These are phyloP conservation scores for Lithobates pipiens DNA, from an alignment of 2,797 vertebrate genomes.

Conservation along the genomic window DNA sequence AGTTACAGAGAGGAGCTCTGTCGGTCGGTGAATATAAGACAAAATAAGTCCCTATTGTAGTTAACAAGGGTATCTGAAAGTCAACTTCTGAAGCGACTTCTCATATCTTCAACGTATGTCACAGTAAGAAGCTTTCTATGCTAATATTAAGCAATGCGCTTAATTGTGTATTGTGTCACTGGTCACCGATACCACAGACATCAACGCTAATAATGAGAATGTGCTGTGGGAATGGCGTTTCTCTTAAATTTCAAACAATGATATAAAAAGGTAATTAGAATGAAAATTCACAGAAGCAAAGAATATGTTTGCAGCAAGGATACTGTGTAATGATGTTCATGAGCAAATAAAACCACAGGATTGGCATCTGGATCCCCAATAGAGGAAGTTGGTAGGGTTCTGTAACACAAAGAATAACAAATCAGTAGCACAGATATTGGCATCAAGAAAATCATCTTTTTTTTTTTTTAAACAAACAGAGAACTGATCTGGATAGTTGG, in stretches of 20 bases:
- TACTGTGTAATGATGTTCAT: slow-evolving; percentile 97
- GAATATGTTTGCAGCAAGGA: slow-evolving; percentile 77
- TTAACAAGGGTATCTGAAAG: too few species aligned
- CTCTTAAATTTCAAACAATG: background rate
- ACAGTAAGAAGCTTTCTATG: too few species aligned
- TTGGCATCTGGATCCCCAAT: slow-evolving; percentile 79
- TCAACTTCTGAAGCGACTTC: too few species aligned
- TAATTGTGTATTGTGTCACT: too few species aligned
- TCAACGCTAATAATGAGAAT: background rate
- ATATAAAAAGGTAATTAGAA: background rate
- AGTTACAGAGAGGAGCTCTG: too few species aligned
- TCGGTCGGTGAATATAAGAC: too few species aligned
- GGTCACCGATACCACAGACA: too few species aligned
- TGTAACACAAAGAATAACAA: slow-evolving; percentile 67
- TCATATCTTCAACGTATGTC: too few species aligned
- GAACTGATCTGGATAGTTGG: too few species aligned
- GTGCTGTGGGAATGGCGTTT: background rate
- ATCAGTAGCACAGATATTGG: background rate
- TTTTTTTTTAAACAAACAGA: too few species aligned
- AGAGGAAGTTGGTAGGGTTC: slow-evolving; percentile 82
- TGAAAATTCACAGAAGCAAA: background rate
- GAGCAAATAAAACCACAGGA: slow-evolving; percentile 95
- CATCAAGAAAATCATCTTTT: background rate
- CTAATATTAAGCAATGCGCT: too few species aligned
- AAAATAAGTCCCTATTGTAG: too few species aligned